Conservation (phyloP, 2,113 vertebrate genomes). For the Mionectes macconnelli region DNA sequence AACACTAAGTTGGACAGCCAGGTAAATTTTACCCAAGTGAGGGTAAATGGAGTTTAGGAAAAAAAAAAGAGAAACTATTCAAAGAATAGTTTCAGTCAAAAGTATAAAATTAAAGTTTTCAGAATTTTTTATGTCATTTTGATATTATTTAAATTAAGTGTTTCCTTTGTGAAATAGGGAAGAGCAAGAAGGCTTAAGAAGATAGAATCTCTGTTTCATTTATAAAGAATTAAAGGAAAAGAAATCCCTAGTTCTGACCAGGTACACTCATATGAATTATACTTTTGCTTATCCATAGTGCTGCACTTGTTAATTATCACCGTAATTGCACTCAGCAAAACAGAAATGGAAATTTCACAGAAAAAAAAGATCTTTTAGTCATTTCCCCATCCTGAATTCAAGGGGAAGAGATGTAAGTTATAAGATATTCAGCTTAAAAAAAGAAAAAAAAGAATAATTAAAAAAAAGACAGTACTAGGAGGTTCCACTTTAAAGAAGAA, state of each 20-base stretch:
- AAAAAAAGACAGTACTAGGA: background rate
- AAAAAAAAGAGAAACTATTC: background rate
- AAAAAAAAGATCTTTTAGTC: background rate
- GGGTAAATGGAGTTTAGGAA: background rate
- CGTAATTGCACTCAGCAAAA: background rate
- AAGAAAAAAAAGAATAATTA: background rate
- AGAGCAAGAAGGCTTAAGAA: background rate
- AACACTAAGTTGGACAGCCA: background rate
- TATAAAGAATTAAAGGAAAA: background rate
- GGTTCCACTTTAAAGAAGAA: background rate
- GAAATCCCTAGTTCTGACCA: background rate
- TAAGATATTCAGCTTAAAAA: background rate
- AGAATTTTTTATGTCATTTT: background rate
- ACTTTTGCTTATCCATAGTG: slow-evolving; percentile 3
- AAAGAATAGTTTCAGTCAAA: background rate
- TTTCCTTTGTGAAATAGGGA: slow-evolving; percentile 8
- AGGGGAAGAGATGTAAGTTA: background rate
- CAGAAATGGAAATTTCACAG: background rate
- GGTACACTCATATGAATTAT: background rate
- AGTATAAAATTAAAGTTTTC: background rate
- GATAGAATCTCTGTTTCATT: slow-evolving; percentile 33
- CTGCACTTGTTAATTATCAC: background rate
- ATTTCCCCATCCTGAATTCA: background rate
- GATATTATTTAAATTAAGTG: background rate
- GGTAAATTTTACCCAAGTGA: background rate